A percentile compares a stretch with the other conserved stretches of the same genome.
These are phyloP conservation scores for Sarcophaga carnaria DNA, from an alignment of 2,888 invertebrate genomes.

Conservation along the genomic window DNA sequence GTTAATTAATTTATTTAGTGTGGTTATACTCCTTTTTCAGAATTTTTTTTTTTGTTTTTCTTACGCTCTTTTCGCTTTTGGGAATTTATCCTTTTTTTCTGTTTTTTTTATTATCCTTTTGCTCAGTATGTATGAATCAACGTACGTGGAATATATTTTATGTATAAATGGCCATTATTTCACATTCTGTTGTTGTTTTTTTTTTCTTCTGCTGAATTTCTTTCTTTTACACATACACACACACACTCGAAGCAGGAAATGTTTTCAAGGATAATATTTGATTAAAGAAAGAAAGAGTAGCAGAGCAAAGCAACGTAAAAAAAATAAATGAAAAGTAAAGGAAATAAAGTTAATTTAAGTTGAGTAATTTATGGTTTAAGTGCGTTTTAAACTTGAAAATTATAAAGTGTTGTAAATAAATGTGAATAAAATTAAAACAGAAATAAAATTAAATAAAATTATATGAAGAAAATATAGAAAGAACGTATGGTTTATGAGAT, in stretches of 20 bases:
- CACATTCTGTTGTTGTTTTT: neutral
- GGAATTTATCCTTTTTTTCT: constrained; percentile 67
- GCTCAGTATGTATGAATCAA: neutral
- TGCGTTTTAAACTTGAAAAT: constrained; percentile 39
- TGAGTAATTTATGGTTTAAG: constrained; percentile 39
- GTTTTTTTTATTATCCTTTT: constrained; percentile 16
- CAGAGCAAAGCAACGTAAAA: neutral
- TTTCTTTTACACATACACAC: constrained; percentile 5
- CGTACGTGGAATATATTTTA: constrained; percentile 16
- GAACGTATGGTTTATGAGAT: neutral
- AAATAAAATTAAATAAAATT: neutral
- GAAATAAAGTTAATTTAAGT: constrained; percentile 43
- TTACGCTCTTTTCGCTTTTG: constrained; percentile 72
- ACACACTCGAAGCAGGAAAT: neutral
- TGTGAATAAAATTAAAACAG: neutral
- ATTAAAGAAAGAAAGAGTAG: constrained; percentile 21
- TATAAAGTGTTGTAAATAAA: neutral
- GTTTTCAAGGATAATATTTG: constrained; percentile 57
- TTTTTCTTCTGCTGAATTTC: constrained; percentile 8
- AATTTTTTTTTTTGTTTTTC: neutral
- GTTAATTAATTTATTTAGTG: constrained; percentile 79
- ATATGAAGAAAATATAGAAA: neutral
- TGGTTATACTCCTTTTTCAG: constrained; percentile 66
- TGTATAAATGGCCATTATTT: constrained; percentile 56
- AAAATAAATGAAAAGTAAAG: neutral